A percentile compares a stretch with the other conserved stretches of the same genome.
phyloP scores from a whole-genome alignment of 2,888 invertebrate genomes.

The Diloba caeruleocephala region DNA sequence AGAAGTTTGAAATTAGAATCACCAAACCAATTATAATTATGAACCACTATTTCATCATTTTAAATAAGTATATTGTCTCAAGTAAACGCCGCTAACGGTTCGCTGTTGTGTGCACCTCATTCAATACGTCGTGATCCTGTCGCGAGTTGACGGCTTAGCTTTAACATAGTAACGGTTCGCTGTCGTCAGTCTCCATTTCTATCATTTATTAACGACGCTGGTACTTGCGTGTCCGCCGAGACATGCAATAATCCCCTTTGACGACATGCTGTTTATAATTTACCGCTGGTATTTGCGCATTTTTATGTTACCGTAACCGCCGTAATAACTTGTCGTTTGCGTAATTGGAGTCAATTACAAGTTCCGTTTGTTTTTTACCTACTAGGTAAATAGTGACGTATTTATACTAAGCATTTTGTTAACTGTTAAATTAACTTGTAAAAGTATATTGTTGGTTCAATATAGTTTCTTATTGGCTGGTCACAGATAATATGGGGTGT shows the following conservation, averaged over 20 bases:
- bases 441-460: not conserved
- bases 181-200: constrained; percentile 27
- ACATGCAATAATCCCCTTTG: constrained; percentile 24
- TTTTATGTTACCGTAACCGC: constrained; percentile 10
- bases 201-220: constrained; percentile 36
- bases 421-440: not conserved
- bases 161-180: constrained; percentile 41
- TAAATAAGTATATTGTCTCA: too few relatives aligned
- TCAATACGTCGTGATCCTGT: constrained; percentile 28
- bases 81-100: too few relatives aligned
- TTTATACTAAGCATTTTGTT: not conserved
- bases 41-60: too few relatives aligned
- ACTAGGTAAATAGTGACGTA: not conserved
- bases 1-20: too few relatives aligned
- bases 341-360: constrained; percentile 25
- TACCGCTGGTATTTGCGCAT: constrained; percentile 24
- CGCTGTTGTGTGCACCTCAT: constrained; percentile 15
- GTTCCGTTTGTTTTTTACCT: constrained; percentile 13
- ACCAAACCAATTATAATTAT: too few relatives aligned
- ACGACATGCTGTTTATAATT: constrained; percentile 23
- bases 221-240: constrained; percentile 20
- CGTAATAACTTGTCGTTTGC: constrained; percentile 26
- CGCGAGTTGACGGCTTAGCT: constrained; percentile 38
- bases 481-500: too few relatives aligned
- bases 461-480: too few relatives aligned